These are phyloP conservation scores for Pygoscelis adeliae DNA, from an alignment of 2,113 vertebrate species.

Conservation along the genomic window DNA sequence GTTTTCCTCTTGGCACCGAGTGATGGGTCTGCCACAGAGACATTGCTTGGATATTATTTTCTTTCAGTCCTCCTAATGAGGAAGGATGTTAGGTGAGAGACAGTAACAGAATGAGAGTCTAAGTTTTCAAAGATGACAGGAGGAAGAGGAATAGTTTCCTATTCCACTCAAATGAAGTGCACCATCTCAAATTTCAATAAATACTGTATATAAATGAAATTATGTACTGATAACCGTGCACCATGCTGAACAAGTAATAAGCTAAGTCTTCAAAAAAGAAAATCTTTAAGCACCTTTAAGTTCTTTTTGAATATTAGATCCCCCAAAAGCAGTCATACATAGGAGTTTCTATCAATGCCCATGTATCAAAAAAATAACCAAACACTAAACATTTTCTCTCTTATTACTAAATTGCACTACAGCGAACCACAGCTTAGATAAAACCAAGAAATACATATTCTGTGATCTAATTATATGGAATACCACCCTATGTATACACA, in stretches of 20 bases:
- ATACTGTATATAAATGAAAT: slow-evolving; percentile 1
- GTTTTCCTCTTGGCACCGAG: neutral
- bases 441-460: neutral
- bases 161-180: neutral
- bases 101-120: neutral
- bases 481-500: neutral
- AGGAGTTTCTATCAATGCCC: neutral
- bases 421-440: neutral
- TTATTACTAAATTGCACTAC: neutral
- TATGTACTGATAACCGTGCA: neutral
- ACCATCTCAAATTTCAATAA: neutral
- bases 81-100: neutral
- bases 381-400: neutral
- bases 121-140: neutral
- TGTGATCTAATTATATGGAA: neutral
- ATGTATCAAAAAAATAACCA: neutral
- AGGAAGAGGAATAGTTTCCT: neutral
- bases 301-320: neutral
- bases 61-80: neutral
- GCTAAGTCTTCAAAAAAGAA: neutral
- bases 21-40: neutral
- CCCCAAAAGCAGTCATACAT: neutral
- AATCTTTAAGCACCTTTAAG: neutral
- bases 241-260: neutral
- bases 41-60: neutral